Conservation (phyloP, 1,140 invertebrate species). For the Colletes latitarsis region DNA sequence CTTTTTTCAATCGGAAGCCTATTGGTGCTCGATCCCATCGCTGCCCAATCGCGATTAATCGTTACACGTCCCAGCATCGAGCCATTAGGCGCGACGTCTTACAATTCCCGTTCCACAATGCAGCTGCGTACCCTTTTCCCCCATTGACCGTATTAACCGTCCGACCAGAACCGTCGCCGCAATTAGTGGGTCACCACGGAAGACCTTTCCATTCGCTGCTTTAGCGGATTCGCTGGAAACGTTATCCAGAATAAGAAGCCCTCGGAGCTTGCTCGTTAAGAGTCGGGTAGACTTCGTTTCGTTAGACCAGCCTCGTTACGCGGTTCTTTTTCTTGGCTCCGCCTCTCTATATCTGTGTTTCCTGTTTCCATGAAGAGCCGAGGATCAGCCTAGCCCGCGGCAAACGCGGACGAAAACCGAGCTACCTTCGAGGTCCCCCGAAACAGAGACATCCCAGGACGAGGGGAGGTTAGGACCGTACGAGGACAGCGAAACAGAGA, state of each 20-base stretch:
- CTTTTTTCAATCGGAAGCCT: no score
- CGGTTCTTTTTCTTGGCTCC: neutral
- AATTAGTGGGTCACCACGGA: constrained; percentile 43
- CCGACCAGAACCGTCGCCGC: neutral
- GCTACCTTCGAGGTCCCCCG: neutral
- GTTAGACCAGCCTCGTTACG: constrained; percentile 1
- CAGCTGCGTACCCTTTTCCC: neutral
- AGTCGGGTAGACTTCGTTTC: constrained; percentile 12
- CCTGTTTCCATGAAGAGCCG: constrained; percentile 17
- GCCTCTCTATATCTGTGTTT: constrained; percentile 3
- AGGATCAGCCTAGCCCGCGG: neutral
- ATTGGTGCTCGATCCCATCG: no score
- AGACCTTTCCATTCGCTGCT: constrained; percentile 34
- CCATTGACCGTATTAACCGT: neutral
- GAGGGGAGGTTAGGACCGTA: neutral
- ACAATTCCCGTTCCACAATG: neutral
- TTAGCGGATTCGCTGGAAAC: constrained; percentile 17
- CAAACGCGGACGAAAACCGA: neutral
- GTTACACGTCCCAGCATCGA: neutral
- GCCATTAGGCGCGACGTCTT: neutral
- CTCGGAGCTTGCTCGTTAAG: constrained; percentile 18
- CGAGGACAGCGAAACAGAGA: neutral
- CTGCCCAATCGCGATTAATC: no score
- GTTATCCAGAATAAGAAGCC: constrained; percentile 29
- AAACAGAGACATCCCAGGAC: neutral